Base-by-base conservation (phyloP, 2,113 vertebrate genomes). In the Amazona vittata region DNA sequence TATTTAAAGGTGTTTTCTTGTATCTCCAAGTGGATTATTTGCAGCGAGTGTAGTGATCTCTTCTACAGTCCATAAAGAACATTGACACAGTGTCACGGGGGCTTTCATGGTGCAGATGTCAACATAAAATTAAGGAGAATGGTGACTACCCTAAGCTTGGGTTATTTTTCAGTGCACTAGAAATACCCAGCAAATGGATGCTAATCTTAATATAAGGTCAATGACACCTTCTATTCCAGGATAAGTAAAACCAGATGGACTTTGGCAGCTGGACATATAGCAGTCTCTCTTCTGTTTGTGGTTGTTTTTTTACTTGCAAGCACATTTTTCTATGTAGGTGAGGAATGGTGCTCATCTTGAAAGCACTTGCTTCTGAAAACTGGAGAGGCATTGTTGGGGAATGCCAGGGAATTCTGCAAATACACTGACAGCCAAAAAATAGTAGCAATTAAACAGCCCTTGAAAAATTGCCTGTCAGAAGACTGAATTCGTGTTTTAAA, bases 301-400 rank as follows among this genome's bases (percentile, higher is more conserved):
- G 7, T 62, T 57, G 63, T 44, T 88, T 78, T 71, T 65, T 57
- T 4, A 65, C 47, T 88, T 64, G 26, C 22, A 29, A 82, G 70
- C 43, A 59, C 77, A 94, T 96, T 97, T 95, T 97, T 83, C 53
- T 95, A 8, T 80, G 70, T 97, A 96, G 93, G 96, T 97, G 96
- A 96, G 96, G 93, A 97, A 97, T 97, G 96, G 69, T 65, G 81
- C 25, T 93, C 63, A 65, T 97, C 57, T 89, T 67, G 77, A 91
- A 94, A 95, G 43, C 62, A 71, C 31, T 85, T 1, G 4, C 75
- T 70, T 91, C 83, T 91, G 78, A 71, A 89, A 96, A 95, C 78
- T 4, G 5, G 14, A 43, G 60, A 91, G 35, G 43, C 14, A 1
- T 64, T 81, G 53, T 46, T 8, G 12, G 60, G 39, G 60, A 81